A percentile compares a stretch with the other conserved stretches of the same genome.
Conservation (phyloP, 2,888 invertebrate genomes). For the Seira sanloemensis region DNA sequence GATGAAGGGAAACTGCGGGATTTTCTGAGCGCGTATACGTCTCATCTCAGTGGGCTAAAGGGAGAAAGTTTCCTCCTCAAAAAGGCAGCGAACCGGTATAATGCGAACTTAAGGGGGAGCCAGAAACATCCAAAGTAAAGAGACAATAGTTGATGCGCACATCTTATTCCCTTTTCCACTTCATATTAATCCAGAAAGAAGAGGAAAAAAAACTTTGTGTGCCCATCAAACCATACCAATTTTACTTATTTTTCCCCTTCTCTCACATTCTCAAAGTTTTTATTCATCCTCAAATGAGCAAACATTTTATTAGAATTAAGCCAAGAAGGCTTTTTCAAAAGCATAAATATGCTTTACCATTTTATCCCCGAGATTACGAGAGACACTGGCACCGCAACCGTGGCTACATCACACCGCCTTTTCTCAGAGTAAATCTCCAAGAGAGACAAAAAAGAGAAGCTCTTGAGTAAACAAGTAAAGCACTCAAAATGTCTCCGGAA, state of each 20-base stretch:
- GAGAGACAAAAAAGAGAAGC: not conserved
- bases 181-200: conserved; percentile 8
- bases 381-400: not conserved
- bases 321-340: not conserved
- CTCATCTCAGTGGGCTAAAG: not conserved
- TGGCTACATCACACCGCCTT: not conserved
- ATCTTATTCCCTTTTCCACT: not conserved
- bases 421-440: not conserved
- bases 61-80: not conserved
- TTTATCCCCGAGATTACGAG: not conserved
- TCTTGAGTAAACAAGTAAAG: conserved; percentile 34
- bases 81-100: not conserved
- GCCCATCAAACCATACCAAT: not conserved
- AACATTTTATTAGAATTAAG: not conserved
- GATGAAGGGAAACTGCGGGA: not conserved
- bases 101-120: not conserved
- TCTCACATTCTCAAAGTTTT: not conserved
- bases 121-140: not conserved
- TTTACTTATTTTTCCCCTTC: not conserved
- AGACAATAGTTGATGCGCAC: conserved; percentile 14
- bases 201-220: not conserved
- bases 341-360: not conserved
- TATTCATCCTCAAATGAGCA: not conserved
- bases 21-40: not conserved
- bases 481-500: conserved; percentile 6